Evolutionary conservation across 2,113 vertebrate species (phyloP), one percentile per base, ranked within the genome.

Genomic region (Pseudois nayaur): DNA sequence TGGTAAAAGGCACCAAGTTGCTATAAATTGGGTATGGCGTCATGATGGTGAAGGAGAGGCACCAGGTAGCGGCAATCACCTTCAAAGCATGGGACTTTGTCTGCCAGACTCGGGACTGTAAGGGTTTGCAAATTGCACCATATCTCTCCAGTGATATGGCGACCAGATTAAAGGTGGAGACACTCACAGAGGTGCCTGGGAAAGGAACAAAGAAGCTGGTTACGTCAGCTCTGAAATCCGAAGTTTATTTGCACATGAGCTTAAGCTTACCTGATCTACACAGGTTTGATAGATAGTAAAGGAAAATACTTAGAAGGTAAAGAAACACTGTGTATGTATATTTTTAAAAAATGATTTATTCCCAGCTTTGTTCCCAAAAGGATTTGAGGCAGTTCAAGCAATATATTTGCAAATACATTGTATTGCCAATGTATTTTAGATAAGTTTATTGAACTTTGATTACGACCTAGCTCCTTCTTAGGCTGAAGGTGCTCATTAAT

Each of bases 91-190:
- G 99, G 3, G 99, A 99, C 96, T 99, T 99, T 12, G 99, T 99
- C 98, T 99, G 99, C 99, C 99, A 99, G 50, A 99, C 98, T 21
- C 99, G 98, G 78, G 99, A 99, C 94, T 99, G 99, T 59, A 99
- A 97, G 0, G 99, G 99, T 98, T 99, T 99, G 98, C 99, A 99
- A 62, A 99, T 99, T 79, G 99, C 99, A 14, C 99, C 99, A 81
- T 99, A 99, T 79, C 99, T 99, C 98, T 99, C 99, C 98, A 99
- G 98, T 67, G 99, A 99, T 93, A 99, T 99, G 97, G 99, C 99
- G 55, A 99, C 99, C 97, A 99, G 98, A 98, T 99, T 99, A 98
- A 99, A 99, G 0, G 99, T 99, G 40, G 99, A 99, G 3, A 99
- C 99, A 0, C 99, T 99, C 33, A 99, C 99, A 0, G 99, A 99